phyloP scores from a whole-genome alignment of 1,140 invertebrate genomes.

The Drosophila pectinifera region DNA sequence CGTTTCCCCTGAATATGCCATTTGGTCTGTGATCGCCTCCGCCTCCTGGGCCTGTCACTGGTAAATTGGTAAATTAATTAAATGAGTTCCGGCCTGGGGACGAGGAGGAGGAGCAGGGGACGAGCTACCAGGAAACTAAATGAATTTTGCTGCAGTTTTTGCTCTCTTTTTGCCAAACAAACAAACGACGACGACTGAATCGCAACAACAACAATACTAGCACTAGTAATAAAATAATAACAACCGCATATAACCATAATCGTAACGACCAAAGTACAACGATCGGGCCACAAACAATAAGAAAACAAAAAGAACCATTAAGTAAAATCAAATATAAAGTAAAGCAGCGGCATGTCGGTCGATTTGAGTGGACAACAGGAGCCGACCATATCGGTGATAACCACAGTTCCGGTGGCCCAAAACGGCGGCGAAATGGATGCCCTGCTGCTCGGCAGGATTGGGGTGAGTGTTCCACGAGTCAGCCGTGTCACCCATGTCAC shows the following conservation, averaged over 20 bases:
- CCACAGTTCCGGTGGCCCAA: slow-evolving; percentile 84
- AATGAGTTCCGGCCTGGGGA: slow-evolving; percentile 25
- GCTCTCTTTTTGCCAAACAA: slow-evolving; percentile 20
- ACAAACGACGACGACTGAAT: slow-evolving; percentile 44
- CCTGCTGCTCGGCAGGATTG: slow-evolving; percentile 89
- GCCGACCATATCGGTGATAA: slow-evolving; percentile 81
- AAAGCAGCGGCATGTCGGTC: slow-evolving; percentile 69
- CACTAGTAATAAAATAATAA: slow-evolving; percentile 36
- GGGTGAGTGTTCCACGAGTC: slow-evolving; percentile 87
- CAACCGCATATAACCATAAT: slow-evolving; percentile 22
- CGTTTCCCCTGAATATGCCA: slow-evolving; percentile 2
- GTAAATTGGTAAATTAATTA: slow-evolving; percentile 56
- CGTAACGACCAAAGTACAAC: slow-evolving; percentile 33
- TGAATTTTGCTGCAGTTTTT: slow-evolving; percentile 43
- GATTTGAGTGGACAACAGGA: slow-evolving; percentile 79
- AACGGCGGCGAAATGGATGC: slow-evolving; percentile 91
- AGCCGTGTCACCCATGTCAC: slow-evolving; percentile 2
- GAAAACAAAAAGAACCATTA: slow-evolving; percentile 1
- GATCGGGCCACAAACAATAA: slow-evolving; percentile 9
- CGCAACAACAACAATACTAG: slow-evolving; percentile 42
- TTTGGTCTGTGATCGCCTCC: slow-evolving; percentile 20
- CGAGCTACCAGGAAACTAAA: background rate
- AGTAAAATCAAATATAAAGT: background rate
- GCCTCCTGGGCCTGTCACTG: slow-evolving; percentile 12
- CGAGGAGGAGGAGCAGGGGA: background rate